Percentiles rank a stretch among this genome's conserved stretches.
Evolutionary conservation across 2,797 vertebrate genomes (phyloP).

Genomic region (Rousettus madagascariensis): DNA sequence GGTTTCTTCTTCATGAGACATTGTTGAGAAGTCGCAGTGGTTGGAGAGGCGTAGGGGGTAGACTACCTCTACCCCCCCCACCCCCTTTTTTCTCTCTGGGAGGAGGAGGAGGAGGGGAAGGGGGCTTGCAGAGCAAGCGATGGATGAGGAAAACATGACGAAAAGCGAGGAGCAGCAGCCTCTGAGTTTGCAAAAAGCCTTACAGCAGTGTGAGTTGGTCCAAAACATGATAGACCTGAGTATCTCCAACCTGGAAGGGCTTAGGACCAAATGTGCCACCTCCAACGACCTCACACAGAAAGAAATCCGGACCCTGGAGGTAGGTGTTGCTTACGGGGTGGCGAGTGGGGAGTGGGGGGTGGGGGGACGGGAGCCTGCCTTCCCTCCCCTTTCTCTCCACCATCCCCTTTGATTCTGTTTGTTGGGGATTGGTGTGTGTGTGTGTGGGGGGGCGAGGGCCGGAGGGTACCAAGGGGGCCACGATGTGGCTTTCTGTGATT

Average conservation of each 20-base stretch:
- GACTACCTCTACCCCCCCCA: conserved; percentile 51
- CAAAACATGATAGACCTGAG: conserved; percentile 99
- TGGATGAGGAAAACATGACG: conserved; percentile 96
- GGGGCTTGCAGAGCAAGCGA: conserved; percentile 86
- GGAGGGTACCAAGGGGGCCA: conserved; percentile 14
- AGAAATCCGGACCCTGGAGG: conserved; percentile 97
- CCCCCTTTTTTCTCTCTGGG: conserved; percentile 75
- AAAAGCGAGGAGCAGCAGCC: conserved; percentile 94
- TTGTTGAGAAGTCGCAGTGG: conserved; percentile 76
- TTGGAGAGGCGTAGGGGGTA: conserved; percentile 75
- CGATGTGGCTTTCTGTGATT: conserved; percentile 47
- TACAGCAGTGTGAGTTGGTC: conserved; percentile 99
- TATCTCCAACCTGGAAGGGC: conserved; percentile 98
- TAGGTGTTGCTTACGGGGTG: conserved; percentile 79
- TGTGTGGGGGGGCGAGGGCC: background rate
- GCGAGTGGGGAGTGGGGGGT: background rate
- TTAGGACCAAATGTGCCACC: conserved; percentile 98
- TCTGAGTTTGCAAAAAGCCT: conserved; percentile 97
- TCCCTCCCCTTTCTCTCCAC: background rate
- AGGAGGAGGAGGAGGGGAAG: conserved; percentile 65
- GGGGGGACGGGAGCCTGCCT: background rate
- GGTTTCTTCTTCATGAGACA: conserved; percentile 72
- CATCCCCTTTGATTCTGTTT: background rate
- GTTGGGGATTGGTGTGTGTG: background rate
- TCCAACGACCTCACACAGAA: conserved; percentile 99